Evolutionary conservation across 2,113 vertebrate genomes (phyloP).

Genomic region (Cercopithecus mona): DNA sequence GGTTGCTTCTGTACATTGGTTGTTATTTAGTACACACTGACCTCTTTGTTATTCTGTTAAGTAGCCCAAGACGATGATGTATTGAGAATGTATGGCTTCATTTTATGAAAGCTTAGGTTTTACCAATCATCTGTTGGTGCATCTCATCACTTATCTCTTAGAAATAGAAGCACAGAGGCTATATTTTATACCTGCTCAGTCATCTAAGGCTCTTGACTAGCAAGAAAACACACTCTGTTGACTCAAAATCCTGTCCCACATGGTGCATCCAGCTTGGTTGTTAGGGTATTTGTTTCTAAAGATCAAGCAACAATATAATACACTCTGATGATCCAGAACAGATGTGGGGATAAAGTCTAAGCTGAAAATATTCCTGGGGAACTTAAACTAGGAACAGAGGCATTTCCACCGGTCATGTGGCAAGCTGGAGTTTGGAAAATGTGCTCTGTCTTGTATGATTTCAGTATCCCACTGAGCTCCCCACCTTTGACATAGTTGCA

Average conservation of each 20-base stretch:
- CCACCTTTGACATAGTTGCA: constrained; percentile 77
- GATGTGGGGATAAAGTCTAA: constrained; percentile 38
- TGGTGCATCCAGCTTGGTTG: not conserved
- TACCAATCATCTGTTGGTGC: not conserved
- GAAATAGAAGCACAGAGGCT: not conserved
- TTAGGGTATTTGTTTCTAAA: constrained; percentile 74
- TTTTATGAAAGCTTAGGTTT: not conserved
- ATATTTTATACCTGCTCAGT: fast-evolving
- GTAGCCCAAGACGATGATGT: not conserved
- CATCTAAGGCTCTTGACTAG: not conserved
- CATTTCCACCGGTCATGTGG: constrained; percentile 62
- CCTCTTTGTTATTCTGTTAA: not conserved
- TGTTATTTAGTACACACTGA: not conserved
- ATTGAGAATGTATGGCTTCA: not conserved
- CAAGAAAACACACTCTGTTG: not conserved
- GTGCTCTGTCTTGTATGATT: constrained; percentile 66
- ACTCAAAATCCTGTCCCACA: not conserved
- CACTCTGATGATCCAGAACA: constrained; percentile 46
- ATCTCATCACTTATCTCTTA: not conserved
- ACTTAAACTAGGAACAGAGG: constrained; percentile 75
- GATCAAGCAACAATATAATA: constrained; percentile 63
- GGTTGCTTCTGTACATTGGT: not conserved
- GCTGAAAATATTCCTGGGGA: constrained; percentile 65
- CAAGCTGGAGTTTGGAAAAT: constrained; percentile 66
- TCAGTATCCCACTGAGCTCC: constrained; percentile 72